Evolutionary conservation across 2,888 invertebrate species (phyloP).

Genomic region (Synanthedon formicaeformis): DNA sequence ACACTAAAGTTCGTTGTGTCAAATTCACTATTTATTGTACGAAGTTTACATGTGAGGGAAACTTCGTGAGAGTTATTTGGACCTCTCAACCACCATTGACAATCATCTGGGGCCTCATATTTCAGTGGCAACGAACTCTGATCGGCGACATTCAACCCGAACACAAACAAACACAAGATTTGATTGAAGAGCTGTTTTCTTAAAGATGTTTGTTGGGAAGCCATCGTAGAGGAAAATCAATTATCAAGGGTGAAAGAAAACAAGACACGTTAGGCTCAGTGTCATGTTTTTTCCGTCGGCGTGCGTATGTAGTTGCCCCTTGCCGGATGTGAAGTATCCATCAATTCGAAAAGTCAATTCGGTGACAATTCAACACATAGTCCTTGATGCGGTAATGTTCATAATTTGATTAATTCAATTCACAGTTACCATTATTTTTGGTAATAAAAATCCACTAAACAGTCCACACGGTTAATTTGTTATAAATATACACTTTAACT

Average conservation of each 20-base stretch:
- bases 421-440: constrained; percentile 22
- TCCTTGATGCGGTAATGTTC: constrained; percentile 39
- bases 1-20: constrained; percentile 90
- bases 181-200: constrained; percentile 43
- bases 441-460: constrained; percentile 32
- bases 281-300: constrained; percentile 70
- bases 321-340: constrained; percentile 64
- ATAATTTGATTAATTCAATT: constrained; percentile 30
- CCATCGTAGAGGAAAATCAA: constrained; percentile 56
- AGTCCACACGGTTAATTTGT: constrained; percentile 27
- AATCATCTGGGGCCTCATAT: constrained; percentile 89
- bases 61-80: constrained; percentile 77
- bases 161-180: constrained; percentile 53
- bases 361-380: constrained; percentile 41
- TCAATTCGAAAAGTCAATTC: constrained; percentile 58
- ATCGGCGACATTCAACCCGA: constrained; percentile 58
- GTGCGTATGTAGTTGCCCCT: constrained; percentile 57
- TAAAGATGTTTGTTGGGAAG: constrained; percentile 40
- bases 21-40: constrained; percentile 88
- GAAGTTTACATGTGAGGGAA: constrained; percentile 81
- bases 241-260: constrained; percentile 66
- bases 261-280: constrained; percentile 58
- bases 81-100: constrained; percentile 80
- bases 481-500: constrained; percentile 8
- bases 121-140: constrained; percentile 61